A percentile compares a stretch with the other conserved stretches of the same genome.
Conservation (phyloP, 2,797 vertebrate genomes). For the Myotis daubentonii region DNA sequence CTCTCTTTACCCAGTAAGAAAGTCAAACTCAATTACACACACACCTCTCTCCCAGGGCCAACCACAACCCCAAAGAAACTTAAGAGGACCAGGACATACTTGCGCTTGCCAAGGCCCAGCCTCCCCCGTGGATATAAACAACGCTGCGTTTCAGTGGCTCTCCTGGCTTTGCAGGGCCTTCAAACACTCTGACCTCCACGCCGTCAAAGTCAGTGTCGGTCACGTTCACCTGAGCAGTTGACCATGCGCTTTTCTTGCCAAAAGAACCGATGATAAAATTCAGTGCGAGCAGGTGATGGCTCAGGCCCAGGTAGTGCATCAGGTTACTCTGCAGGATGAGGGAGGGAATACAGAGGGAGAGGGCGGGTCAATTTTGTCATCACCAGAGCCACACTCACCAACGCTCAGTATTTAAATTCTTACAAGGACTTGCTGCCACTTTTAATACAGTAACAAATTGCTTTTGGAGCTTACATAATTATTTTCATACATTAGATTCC, state of each 20-base stretch:
- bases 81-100: constrained; percentile 87
- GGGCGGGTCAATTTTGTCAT: fast-evolving
- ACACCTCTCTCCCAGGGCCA: not conserved
- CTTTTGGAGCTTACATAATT: not conserved
- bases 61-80: not conserved
- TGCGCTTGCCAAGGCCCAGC: constrained; percentile 92
- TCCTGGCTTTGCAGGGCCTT: constrained; percentile 85
- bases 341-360: not conserved
- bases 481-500: not conserved
- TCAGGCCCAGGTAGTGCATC: constrained; percentile 88
- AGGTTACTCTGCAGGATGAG: constrained; percentile 86
- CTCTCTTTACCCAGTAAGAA: not conserved
- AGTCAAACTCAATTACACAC: not conserved
- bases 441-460: not conserved
- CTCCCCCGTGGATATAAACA: constrained; percentile 94
- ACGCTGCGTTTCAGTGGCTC: constrained; percentile 89
- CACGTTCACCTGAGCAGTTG: constrained; percentile 85
- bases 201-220: constrained; percentile 90
- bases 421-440: not conserved
- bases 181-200: constrained; percentile 92
- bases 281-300: constrained; percentile 86
- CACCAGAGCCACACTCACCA: not conserved
- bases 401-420: not conserved
- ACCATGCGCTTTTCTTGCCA: constrained; percentile 81
- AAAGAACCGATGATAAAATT: constrained; percentile 83